Base-by-base conservation (phyloP, 2,797 vertebrate species). In the Falco novaeseelandiae region DNA sequence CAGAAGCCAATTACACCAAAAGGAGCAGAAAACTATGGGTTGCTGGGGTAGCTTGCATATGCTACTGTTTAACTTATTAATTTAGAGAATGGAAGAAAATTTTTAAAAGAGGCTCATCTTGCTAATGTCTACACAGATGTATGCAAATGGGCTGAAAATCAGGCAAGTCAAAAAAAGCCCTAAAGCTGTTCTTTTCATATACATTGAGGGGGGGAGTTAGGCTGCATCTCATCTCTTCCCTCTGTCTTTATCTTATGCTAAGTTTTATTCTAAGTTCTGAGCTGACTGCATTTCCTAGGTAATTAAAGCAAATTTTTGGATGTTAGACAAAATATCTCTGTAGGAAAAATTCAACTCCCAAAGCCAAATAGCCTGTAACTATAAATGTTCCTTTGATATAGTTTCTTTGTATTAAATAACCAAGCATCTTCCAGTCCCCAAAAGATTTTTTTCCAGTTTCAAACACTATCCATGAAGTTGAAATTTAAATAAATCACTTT, bases 241-340 rank as follows among this genome's bases (percentile, higher is more conserved):
- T 96, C 96, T 86, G 94, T 95, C 96, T 97, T 97, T 96, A 96
- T 96, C 94, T 95, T 82, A 78, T 89, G 94, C 96, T 95, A 97
- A 97, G 94, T 97, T 97, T 97, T 93, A 96, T 89, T 78, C 90
- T 70, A 96, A 96, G 94, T 95, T 97, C 92, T 94, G 92, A 93
- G 90, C 87, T 95, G 95, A 96, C 87, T 97, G 92, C 90, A 97
- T 93, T 97, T 97, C 94, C 97, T 96, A 96, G 88, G 92, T 97
- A 96, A 96, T 96, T 96, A 96, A 96, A 97, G 94, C 89, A 96
- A 97, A 97, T 95, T 97, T 97, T 95, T 97, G 95, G 97, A 96
- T 91, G 95, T 96, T 93, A 95, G 95, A 97, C 95, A 97, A 96
- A 97, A 95, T 96, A 96, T 96, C 89, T 96, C 96, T 92, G 95